Evolutionary conservation across 2,888 invertebrate species (phyloP).

Genomic region (Scaptomyza cyrtandrae): DNA sequence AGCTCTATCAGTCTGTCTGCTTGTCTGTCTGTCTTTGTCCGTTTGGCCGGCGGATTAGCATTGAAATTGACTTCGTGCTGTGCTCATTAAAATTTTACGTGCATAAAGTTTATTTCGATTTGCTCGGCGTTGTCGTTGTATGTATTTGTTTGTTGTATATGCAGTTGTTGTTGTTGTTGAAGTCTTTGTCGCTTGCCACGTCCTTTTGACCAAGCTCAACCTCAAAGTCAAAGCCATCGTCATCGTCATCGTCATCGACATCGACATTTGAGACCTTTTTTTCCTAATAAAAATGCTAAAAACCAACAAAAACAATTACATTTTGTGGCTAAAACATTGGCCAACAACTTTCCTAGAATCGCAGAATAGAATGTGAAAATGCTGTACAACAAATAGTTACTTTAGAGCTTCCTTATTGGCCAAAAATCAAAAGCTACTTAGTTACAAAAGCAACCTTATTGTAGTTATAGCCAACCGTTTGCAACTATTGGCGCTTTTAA

Average conservation of each 20-base stretch:
- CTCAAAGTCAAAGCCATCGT: slow-evolving; percentile 41
- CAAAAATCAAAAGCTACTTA: slow-evolving; percentile 41
- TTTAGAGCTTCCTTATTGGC: slow-evolving; percentile 69
- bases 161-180: slow-evolving; percentile 16
- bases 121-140: slow-evolving; percentile 50
- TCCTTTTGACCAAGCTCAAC: slow-evolving; percentile 46
- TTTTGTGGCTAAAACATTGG: slow-evolving; percentile 55
- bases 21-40: slow-evolving; percentile 33
- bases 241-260: slow-evolving; percentile 7
- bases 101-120: slow-evolving; percentile 79
- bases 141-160: slow-evolving; percentile 7
- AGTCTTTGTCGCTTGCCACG: slow-evolving; percentile 53
- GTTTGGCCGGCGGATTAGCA: slow-evolving; percentile 76
- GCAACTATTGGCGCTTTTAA: slow-evolving; percentile 59
- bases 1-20: slow-evolving; percentile 12
- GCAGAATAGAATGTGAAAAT: slow-evolving; percentile 39
- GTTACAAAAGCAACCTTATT: slow-evolving; percentile 22
- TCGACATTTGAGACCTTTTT: slow-evolving; percentile 8
- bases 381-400: slow-evolving; percentile 49
- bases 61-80: slow-evolving; percentile 80
- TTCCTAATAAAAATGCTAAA: slow-evolving; percentile 49
- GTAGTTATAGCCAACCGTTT: slow-evolving; percentile 9
- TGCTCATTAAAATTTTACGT: slow-evolving; percentile 80
- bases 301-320: slow-evolving; percentile 58
- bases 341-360: slow-evolving; percentile 46